Conservation (phyloP, 1,140 invertebrate genomes). For the Drosophila bocqueti region DNA sequence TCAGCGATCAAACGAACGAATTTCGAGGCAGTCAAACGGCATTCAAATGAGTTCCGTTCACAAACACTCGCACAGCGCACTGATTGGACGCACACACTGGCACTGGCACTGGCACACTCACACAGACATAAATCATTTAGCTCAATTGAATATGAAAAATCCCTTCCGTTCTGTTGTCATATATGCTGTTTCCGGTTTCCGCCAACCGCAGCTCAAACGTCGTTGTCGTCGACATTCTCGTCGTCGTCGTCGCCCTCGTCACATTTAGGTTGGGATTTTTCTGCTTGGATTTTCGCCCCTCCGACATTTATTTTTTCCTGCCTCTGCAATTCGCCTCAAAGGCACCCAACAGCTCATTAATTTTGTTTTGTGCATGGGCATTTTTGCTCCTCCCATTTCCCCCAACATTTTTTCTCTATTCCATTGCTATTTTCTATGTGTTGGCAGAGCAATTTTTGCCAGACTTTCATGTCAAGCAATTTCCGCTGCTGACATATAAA, state of each 20-base stretch:
- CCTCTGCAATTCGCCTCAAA: slow-evolving; percentile 57
- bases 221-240: slow-evolving; percentile 26
- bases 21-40: slow-evolving; percentile 66
- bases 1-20: slow-evolving; percentile 67
- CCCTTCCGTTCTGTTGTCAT: slow-evolving; percentile 83
- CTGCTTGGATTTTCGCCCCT: slow-evolving; percentile 18
- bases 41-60: slow-evolving; percentile 79
- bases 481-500: slow-evolving; percentile 56
- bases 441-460: slow-evolving; percentile 47
- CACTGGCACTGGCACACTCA: slow-evolving; percentile 23
- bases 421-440: slow-evolving; percentile 44
- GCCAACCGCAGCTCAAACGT: slow-evolving; percentile 70
- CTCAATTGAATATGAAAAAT: slow-evolving; percentile 83
- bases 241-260: slow-evolving; percentile 30
- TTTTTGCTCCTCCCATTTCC: slow-evolving; percentile 31
- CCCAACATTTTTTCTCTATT: slow-evolving; percentile 10
- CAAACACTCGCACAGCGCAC: slow-evolving; percentile 54
- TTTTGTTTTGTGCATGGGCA: slow-evolving; percentile 63
- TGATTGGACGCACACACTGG: slow-evolving; percentile 56
- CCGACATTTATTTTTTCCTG: slow-evolving; percentile 16
- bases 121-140: slow-evolving; percentile 72
- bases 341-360: slow-evolving; percentile 74
- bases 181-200: slow-evolving; percentile 84
- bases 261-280: slow-evolving; percentile 39
- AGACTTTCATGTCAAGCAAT: slow-evolving; percentile 61